A percentile compares a stretch with the other conserved stretches of the same genome.
These are phyloP conservation scores for Synergus japonicus DNA, from an alignment of 2,888 invertebrate species.

Conservation along the genomic window DNA sequence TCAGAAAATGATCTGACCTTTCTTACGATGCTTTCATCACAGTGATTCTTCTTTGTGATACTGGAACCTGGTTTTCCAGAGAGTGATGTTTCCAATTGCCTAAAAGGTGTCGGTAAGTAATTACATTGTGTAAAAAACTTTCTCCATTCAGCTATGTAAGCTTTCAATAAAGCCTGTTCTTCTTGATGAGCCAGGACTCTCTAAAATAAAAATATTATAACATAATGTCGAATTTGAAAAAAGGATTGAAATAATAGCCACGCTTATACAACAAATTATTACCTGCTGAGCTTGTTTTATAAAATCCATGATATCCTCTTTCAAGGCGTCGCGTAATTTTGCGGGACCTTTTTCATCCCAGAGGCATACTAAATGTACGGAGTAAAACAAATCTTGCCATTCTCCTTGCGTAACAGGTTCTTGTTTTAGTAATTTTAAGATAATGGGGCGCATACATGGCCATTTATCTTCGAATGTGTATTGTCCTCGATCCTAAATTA, in stretches of 20 bases:
- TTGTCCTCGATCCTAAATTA: conserved; percentile 84
- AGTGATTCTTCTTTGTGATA: conserved; percentile 73
- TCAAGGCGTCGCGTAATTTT: conserved; percentile 92
- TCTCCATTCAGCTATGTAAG: conserved; percentile 98
- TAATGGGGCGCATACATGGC: conserved; percentile 96
- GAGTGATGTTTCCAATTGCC: conserved; percentile 92
- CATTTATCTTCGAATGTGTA: conserved; percentile 97
- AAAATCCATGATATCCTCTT: conserved; percentile 95
- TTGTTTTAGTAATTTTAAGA: conserved; percentile 94
- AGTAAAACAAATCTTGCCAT: conserved; percentile 99
- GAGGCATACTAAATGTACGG: conserved; percentile 95
- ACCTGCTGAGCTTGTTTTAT: conserved; percentile 94
- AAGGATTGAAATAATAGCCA: neutral
- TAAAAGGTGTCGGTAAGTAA: conserved; percentile 97
- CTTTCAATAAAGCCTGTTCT: conserved; percentile 95
- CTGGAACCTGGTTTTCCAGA: conserved; percentile 82
- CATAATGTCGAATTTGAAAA: no score
- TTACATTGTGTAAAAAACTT: conserved; percentile 99
- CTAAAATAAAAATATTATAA: conserved; percentile 58
- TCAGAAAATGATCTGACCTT: conserved; percentile 78
- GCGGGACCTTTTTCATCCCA: conserved; percentile 98
- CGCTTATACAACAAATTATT: conserved; percentile 50
- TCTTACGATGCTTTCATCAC: conserved; percentile 94
- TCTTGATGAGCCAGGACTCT: conserved; percentile 94
- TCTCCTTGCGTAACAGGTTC: conserved; percentile 95